phyloP scores from a whole-genome alignment of 2,888 invertebrate genomes.

The Cistogaster globosa region DNA sequence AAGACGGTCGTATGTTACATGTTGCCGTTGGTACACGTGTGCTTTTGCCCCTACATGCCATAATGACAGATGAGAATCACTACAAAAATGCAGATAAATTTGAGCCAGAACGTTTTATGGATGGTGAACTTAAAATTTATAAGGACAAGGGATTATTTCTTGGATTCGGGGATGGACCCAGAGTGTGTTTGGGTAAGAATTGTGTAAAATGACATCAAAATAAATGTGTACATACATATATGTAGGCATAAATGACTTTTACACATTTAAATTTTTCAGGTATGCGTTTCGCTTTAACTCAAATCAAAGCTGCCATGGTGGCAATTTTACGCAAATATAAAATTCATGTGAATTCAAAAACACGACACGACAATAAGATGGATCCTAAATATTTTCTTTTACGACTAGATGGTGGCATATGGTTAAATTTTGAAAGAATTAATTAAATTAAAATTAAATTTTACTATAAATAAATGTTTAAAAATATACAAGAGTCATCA shows the following conservation, averaged over 20 bases:
- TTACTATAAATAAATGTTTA: no score
- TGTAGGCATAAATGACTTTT: background rate
- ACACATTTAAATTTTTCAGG: slow-evolving; percentile 73
- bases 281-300: slow-evolving; percentile 80
- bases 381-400: slow-evolving; percentile 76
- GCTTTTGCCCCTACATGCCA: slow-evolving; percentile 75
- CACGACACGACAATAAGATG: slow-evolving; percentile 77
- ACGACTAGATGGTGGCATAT: slow-evolving; percentile 76
- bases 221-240: no score
- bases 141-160: slow-evolving; percentile 63
- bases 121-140: slow-evolving; percentile 73
- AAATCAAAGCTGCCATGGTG: slow-evolving; percentile 80
- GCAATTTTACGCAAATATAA: slow-evolving; percentile 79
- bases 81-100: slow-evolving; percentile 76
- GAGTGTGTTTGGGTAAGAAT: slow-evolving; percentile 67
- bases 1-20: slow-evolving; percentile 75
- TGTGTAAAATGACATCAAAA: background rate
- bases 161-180: slow-evolving; percentile 70
- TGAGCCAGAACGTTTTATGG: slow-evolving; percentile 76
- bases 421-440: slow-evolving; percentile 71
- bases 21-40: slow-evolving; percentile 75
- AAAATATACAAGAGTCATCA: no score
- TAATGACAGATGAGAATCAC: slow-evolving; percentile 77
- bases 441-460: slow-evolving; percentile 17
- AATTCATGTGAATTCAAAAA: slow-evolving; percentile 78